Evolutionary conservation across 2,888 invertebrate genomes (phyloP).

Genomic region (Netelia fuscicornis): DNA sequence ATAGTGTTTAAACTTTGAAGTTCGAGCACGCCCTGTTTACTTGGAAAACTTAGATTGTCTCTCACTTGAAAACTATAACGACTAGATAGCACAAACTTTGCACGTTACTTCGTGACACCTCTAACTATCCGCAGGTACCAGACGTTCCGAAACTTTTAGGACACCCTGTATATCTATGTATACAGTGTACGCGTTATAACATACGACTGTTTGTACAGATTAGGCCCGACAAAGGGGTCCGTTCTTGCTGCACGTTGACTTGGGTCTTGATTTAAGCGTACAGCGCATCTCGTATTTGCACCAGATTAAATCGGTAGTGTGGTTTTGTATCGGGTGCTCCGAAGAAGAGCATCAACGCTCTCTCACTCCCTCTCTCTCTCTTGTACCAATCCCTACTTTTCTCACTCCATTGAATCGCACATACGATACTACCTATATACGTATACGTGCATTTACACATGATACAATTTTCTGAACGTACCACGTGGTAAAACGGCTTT

Average conservation of each 20-base stretch:
- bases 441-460: not conserved
- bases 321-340: not conserved
- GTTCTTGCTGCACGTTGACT: slow-evolving; percentile 75
- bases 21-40: too few species aligned
- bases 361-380: not conserved
- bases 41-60: too few species aligned
- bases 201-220: slow-evolving; percentile 80
- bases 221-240: slow-evolving; percentile 79
- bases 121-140: too few species aligned
- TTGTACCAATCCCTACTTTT: not conserved
- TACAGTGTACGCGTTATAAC: slow-evolving; percentile 65
- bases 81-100: too few species aligned
- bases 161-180: slow-evolving; percentile 28
- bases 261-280: slow-evolving; percentile 77
- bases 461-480: not conserved
- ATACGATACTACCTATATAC: not conserved
- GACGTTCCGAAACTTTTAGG: too few species aligned
- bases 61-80: too few species aligned
- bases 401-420: not conserved
- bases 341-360: not conserved
- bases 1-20: too few species aligned
- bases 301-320: slow-evolving; percentile 76
- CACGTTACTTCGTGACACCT: too few species aligned
- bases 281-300: slow-evolving; percentile 77
- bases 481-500: slow-evolving; percentile 9